These are phyloP conservation scores for Ictalurus furcatus DNA, from an alignment of 2,113 vertebrate genomes.

Conservation along the genomic window DNA sequence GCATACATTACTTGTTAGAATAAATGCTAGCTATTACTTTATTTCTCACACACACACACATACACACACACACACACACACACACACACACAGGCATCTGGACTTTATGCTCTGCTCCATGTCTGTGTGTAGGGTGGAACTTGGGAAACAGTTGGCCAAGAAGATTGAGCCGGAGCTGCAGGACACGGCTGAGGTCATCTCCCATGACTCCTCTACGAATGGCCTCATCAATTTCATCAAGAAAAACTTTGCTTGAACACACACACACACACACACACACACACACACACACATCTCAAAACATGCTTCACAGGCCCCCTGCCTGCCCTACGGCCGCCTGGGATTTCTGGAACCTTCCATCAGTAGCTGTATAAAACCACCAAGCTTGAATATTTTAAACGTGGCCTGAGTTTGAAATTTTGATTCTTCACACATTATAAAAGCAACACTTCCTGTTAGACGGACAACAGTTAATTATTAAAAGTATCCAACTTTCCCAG, in stretches of 20 bases:
- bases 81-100: not conserved
- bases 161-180: conserved; percentile 92
- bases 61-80: not conserved
- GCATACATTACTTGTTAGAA: not conserved
- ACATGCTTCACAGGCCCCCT: conserved; percentile 23
- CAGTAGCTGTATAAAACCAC: not conserved
- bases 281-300: not conserved
- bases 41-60: too few species aligned
- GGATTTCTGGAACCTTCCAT: conserved; percentile 35
- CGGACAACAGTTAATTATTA: not conserved
- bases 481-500: not conserved
- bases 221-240: conserved; percentile 96
- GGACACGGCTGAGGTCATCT: conserved; percentile 73
- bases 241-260: conserved; percentile 79
- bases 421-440: not conserved
- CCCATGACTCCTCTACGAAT: conserved; percentile 95
- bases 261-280: conserved; percentile 3
- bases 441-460: not conserved
- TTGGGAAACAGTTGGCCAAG: conserved; percentile 96
- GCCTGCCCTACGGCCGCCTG: conserved; percentile 21
- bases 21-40: too few species aligned
- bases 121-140: conserved; percentile 81
- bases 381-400: not conserved
- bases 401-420: not conserved
- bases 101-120: not conserved